phyloP scores from a whole-genome alignment of 2,797 vertebrate species.

The Anomalospiza imberbis region DNA sequence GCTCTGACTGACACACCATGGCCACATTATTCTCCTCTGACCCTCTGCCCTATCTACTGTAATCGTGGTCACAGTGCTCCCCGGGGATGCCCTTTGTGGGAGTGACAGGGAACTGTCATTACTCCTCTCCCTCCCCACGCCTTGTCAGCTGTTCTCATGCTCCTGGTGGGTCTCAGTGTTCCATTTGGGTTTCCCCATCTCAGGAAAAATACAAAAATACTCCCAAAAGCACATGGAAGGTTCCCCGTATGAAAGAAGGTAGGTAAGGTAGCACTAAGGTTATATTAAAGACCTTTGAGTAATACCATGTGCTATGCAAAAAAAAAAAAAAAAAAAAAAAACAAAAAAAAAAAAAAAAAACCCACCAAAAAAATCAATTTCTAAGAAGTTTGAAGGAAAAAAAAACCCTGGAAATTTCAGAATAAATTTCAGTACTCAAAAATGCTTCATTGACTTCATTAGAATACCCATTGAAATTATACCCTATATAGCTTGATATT shows the following conservation, averaged over 20 bases:
- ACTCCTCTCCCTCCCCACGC: fast-evolving
- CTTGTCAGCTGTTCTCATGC: background rate
- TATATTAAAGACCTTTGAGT: background rate
- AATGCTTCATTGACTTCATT: background rate
- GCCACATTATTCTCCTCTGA: background rate
- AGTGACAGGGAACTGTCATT: too few species aligned
- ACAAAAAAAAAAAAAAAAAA: too few species aligned
- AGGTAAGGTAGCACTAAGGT: background rate
- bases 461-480: background rate
- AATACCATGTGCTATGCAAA: too few species aligned
- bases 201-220: background rate
- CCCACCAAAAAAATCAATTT: too few species aligned
- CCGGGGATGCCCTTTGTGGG: too few species aligned
- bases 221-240: fast-evolving
- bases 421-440: background rate
- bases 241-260: background rate
- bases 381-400: too few species aligned
- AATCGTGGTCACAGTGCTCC: too few species aligned
- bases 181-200: background rate
- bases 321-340: too few species aligned
- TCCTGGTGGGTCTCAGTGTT: background rate
- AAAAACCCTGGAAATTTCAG: too few species aligned
- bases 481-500: background rate
- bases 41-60: background rate
- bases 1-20: too few species aligned